Evolutionary conservation across 2,113 vertebrate species (phyloP), one percentile per base, ranked within the genome.

Genomic region (Rafetus swinhoei): DNA sequence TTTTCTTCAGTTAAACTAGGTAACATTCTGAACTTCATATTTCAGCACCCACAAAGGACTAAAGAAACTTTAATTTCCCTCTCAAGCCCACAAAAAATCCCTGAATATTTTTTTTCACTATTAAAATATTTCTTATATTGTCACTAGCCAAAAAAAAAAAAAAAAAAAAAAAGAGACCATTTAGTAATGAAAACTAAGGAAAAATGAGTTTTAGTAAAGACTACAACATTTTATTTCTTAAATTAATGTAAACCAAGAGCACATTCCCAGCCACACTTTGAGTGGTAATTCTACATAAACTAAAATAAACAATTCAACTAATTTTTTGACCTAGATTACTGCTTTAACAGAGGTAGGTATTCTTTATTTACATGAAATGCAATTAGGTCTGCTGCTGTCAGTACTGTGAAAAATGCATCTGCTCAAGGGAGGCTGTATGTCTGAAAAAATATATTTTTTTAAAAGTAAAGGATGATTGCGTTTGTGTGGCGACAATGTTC

Each of bases 351-450:
- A 96, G 89, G 57, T 92, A 87, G 15, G 1, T 54, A 81, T 94
- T 95, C 87, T 83, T 88, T 79, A 45, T 92, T 97, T 97, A 92
- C 81, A 87, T 59, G 39, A 83, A 95, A 92, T 81, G 90, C 25
- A 93, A 92, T 95, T 96, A 95, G 65, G 79, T 90, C 79, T 59
- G 62, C 39, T 81, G 14, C 10, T 94, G 81, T 93, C 19, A 52
- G 39, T 21, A 7, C 79, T 65, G 39, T 54, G 90, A 94, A 90
- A 95, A 94, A 94, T 21, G 45, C 53, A 85, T 74, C 86, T 84
- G 94, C 45, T 89, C 29, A 82, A 79, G 29, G 77, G 90, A 95
- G 21, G 74, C 13, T 85, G 55, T 88, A 72, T 3, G 6, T 55
- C 32, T 8, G 69, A 39, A 29, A 45, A 92, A 77, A 8, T 39